phyloP scores from a whole-genome alignment of 2,113 vertebrate species.

The Anoplopoma fimbria region DNA sequence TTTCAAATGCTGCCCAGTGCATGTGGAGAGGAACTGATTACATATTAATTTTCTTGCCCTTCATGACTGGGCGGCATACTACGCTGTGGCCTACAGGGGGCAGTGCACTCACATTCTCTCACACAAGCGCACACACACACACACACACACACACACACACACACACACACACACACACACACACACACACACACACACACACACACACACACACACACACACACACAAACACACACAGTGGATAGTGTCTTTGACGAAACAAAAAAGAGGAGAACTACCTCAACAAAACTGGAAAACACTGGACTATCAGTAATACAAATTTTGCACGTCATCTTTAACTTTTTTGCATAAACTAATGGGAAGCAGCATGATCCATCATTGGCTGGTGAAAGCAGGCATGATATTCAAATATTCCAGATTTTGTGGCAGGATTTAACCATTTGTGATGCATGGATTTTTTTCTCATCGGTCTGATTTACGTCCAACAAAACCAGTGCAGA shows the following conservation, averaged over 20 bases:
- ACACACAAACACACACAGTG: constrained; percentile 4
- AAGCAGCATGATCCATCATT: constrained; percentile 68
- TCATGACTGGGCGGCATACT: constrained; percentile 29
- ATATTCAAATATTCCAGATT: constrained; percentile 42
- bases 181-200: constrained; percentile 1
- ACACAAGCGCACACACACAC: background rate
- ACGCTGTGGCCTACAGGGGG: constrained; percentile 64
- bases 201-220: background rate
- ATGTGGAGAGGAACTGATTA: background rate
- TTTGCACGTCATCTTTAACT: constrained; percentile 44
- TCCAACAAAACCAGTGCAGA: constrained; percentile 29
- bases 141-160: constrained; percentile 12
- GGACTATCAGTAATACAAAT: constrained; percentile 62
- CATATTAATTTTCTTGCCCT: background rate
- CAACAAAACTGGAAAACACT: constrained; percentile 62
- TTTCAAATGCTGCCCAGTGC: constrained; percentile 15
- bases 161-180: constrained; percentile 5
- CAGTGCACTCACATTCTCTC: constrained; percentile 51
- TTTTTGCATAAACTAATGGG: constrained; percentile 72
- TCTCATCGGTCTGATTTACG: constrained; percentile 30
- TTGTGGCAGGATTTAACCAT: constrained; percentile 41
- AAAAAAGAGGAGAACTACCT: constrained; percentile 13
- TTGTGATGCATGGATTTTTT: constrained; percentile 30
- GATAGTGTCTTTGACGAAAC: constrained; percentile 60
- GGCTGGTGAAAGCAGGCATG: constrained; percentile 63